Evolutionary conservation across 2,888 invertebrate genomes (phyloP), one percentile per base, ranked within the genome.

Genomic region (Drosophila neoperkinsi): DNA sequence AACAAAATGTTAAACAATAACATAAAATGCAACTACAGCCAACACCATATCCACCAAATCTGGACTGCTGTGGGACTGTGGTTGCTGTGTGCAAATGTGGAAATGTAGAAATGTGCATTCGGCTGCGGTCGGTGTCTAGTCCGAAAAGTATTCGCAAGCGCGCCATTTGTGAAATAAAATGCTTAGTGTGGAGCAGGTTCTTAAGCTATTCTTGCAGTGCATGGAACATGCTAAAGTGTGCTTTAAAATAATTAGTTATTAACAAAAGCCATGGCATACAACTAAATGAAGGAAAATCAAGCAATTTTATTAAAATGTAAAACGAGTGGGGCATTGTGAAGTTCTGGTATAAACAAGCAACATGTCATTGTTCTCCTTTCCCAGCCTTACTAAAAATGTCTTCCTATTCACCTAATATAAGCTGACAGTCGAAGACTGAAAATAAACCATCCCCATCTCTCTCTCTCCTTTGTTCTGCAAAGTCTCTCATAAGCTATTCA

Each of bases 141-240:
- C 13, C 16, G 30, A 25, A 25, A 50, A 72, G 56, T 51, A 36
- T 36, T 31, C 49, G 51, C 66, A 70, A 58, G 72, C 61, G 66
- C 58, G 53, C 80, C 69, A 79, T 83, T 86, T 82, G 63, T 66
- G 28, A 80, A 82, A 85, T 82, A 67, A 82, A 85, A 83, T 82
- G 72, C 63, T 41, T 38, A 55, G 58, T 53, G 73, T 60, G 63
- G 28, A 36, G 49, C 21, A 16, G 21, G 4, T 77, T 63, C 57
- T 58, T 41, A 53, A 61, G 43, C 43, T 41, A 31, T 56, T 38
- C 13, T 1, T 13, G 31, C 33, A 33, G 13, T 21, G 10, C 51
- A 28, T 51, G 53, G 18, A 16, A 28, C 46, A 33, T 41, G 25
- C 25, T 16, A 5, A 33, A 16, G 6, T 16, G 31, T 38, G 21